A percentile compares a stretch with the other conserved stretches of the same genome.
Conservation (phyloP, 2,797 vertebrate genomes). For the Enteromius viviparus region DNA sequence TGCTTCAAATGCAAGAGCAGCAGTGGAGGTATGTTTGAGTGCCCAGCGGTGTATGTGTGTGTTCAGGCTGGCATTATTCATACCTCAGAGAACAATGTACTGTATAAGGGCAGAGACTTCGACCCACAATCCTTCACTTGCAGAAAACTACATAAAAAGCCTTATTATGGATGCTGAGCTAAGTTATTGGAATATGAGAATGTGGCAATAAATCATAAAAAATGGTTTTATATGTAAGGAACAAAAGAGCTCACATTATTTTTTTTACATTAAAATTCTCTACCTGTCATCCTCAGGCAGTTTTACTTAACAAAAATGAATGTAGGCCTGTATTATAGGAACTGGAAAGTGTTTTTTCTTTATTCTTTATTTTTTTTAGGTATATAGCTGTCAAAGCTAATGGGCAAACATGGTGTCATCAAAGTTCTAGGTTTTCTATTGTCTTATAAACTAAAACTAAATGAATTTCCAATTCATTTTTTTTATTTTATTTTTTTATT, state of each 20-base stretch:
- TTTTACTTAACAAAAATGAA: background rate
- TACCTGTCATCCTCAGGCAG: background rate
- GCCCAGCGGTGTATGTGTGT: slow-evolving; percentile 48
- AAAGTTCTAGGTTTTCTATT: background rate
- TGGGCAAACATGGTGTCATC: background rate
- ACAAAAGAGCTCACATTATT: background rate
- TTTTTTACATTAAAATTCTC: slow-evolving; percentile 1
- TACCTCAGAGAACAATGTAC: slow-evolving; percentile 29
- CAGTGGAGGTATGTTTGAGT: slow-evolving; percentile 30
- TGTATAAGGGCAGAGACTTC: slow-evolving; percentile 9
- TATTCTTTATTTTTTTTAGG: too few species aligned
- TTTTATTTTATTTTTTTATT: too few species aligned
- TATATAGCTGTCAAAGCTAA: background rate
- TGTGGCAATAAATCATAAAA: background rate
- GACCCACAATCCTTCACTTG: background rate
- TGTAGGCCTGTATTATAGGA: background rate
- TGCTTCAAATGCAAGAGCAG: slow-evolving; percentile 53
- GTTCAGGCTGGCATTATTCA: slow-evolving; percentile 30
- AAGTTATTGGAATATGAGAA: background rate
- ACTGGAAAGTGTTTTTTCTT: background rate
- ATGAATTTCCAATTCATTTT: background rate
- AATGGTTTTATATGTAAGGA: background rate
- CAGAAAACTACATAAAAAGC: background rate
- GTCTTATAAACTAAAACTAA: background rate
- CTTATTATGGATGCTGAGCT: background rate